Conservation (phyloP, 2,113 vertebrate genomes). For the Polyodon spathula region DNA sequence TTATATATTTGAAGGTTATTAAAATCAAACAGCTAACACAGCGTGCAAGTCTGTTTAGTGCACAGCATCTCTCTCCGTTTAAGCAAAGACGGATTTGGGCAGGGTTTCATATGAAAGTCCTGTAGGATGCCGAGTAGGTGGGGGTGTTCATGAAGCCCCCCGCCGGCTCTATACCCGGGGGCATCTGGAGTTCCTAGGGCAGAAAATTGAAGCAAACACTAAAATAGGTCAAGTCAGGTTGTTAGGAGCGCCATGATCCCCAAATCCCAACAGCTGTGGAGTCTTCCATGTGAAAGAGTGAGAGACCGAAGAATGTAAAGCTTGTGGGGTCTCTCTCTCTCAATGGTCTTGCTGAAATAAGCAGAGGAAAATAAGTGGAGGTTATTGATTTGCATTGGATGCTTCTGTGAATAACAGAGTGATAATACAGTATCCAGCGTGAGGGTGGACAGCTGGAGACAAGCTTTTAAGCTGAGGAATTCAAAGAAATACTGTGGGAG, state of each 20-base stretch:
- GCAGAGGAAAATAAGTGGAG: background rate
- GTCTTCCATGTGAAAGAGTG: background rate
- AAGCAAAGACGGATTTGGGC: too few species aligned
- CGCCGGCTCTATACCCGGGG: background rate
- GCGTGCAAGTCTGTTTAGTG: too few species aligned
- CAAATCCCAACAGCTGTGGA: background rate
- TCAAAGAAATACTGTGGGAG: background rate
- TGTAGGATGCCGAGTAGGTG: too few species aligned
- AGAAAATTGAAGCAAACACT: constrained; percentile 1
- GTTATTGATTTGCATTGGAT: constrained; percentile 5
- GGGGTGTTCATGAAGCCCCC: background rate
- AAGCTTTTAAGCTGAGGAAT: background rate
- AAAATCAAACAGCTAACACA: too few species aligned
- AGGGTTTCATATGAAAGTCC: too few species aligned
- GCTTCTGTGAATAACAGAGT: constrained; percentile 1
- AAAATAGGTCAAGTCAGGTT: constrained; percentile 9
- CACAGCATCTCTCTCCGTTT: too few species aligned
- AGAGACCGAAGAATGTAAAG: background rate
- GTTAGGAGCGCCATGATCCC: background rate
- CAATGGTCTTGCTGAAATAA: background rate
- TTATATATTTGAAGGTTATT: too few species aligned
- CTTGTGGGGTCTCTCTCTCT: too few species aligned
- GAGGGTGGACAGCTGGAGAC: background rate
- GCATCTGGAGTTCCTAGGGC: constrained; percentile 9
- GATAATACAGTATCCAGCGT: background rate